These are phyloP conservation scores for Drosophila histrio DNA, from an alignment of 2,888 invertebrate genomes.

Conservation along the genomic window DNA sequence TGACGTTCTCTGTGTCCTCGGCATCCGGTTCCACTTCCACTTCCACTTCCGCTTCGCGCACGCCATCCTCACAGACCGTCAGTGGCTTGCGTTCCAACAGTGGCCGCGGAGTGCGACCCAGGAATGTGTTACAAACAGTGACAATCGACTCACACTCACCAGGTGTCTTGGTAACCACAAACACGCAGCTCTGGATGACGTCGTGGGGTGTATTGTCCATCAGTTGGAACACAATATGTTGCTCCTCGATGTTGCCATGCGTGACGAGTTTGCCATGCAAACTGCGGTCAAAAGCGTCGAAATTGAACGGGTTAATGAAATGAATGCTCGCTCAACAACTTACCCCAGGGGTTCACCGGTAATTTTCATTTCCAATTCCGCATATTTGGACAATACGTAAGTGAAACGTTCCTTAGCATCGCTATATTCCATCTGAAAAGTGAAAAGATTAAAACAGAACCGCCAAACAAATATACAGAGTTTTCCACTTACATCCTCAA, in stretches of 20 bases:
- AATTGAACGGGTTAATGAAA: slow-evolving; percentile 3
- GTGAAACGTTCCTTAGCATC: slow-evolving; percentile 63
- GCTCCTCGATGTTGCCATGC: slow-evolving; percentile 67
- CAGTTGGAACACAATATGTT: slow-evolving; percentile 77
- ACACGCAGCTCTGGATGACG: slow-evolving; percentile 79
- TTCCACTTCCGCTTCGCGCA: slow-evolving; percentile 50
- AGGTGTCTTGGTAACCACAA: slow-evolving; percentile 63
- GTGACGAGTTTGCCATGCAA: slow-evolving; percentile 75
- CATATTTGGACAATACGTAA: slow-evolving; percentile 77
- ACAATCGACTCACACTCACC: slow-evolving; percentile 76
- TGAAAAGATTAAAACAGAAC: neutral
- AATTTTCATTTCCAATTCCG: slow-evolving; percentile 74
- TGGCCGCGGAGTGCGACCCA: slow-evolving; percentile 78
- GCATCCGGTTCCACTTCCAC: slow-evolving; percentile 42
- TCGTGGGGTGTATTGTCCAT: slow-evolving; percentile 79
- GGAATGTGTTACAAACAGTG: slow-evolving; percentile 75
- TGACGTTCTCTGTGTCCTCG: slow-evolving; percentile 38
- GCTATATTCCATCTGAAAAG: slow-evolving; percentile 59
- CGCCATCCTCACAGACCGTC: slow-evolving; percentile 69
- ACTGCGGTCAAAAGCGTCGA: slow-evolving; percentile 44
- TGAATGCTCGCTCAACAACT: slow-evolving; percentile 33
- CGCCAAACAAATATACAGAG: neutral
- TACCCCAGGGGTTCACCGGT: slow-evolving; percentile 75
- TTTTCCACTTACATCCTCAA: slow-evolving; percentile 67
- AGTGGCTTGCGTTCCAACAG: slow-evolving; percentile 69